Percentiles rank a stretch among this genome's conserved stretches.
phyloP scores from a whole-genome alignment of 1,140 invertebrate species.

The Mya arenaria region DNA sequence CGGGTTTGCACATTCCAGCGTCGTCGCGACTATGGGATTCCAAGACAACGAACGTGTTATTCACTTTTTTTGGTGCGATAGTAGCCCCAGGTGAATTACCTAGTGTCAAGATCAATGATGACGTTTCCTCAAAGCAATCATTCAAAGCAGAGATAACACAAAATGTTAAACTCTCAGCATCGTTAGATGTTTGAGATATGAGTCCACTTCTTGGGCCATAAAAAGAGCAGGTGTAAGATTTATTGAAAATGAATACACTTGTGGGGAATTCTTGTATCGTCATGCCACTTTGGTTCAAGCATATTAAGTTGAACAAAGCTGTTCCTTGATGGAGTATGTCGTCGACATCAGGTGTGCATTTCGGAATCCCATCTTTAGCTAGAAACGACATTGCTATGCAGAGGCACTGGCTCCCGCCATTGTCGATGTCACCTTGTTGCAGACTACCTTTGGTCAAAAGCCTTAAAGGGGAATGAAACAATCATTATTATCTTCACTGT shows the following conservation, averaged over 20 bases:
- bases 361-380: constrained; percentile 12
- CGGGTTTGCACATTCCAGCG: constrained; percentile 1
- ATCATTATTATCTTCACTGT: too few relatives aligned
- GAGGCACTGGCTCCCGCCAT: constrained; percentile 29
- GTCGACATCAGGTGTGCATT: constrained; percentile 1
- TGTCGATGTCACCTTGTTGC: constrained; percentile 19
- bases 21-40: constrained; percentile 30
- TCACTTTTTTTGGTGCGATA: constrained; percentile 10
- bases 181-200: constrained; percentile 11
- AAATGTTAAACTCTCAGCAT: constrained; percentile 6
- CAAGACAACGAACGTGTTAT: constrained; percentile 20
- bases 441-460: too few relatives aligned
- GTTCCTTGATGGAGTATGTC: constrained; percentile 4
- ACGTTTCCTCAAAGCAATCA: neutral
- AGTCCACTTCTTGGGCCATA: constrained; percentile 34
- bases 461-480: too few relatives aligned
- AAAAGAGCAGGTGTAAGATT: neutral
- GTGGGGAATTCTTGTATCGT: constrained; percentile 22
- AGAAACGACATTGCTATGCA: constrained; percentile 20
- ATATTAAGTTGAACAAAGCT: constrained; percentile 14
- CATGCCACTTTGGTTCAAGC: constrained; percentile 23
- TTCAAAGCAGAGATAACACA: constrained; percentile 3
- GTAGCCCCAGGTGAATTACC: constrained; percentile 22
- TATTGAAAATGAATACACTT: constrained; percentile 11
- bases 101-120: neutral